Percentiles rank a stretch among this genome's conserved stretches.
Conservation (phyloP, 1,140 invertebrate species). For the Aphis craccivora region DNA sequence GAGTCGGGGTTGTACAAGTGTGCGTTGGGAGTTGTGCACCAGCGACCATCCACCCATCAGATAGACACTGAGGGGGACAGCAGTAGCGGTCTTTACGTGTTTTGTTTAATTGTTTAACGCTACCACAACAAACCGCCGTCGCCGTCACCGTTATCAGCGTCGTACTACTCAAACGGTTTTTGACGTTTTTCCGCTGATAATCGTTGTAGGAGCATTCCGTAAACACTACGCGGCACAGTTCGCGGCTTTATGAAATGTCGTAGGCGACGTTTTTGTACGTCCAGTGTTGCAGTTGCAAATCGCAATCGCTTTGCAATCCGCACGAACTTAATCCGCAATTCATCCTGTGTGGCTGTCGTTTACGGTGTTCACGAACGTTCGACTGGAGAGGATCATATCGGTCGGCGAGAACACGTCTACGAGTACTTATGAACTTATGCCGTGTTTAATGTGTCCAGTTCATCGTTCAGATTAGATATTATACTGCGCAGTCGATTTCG, state of each 20-base stretch:
- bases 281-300: too few species aligned
- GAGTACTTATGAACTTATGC: background rate
- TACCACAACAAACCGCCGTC: too few species aligned
- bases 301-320: background rate
- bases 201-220: background rate
- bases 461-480: background rate
- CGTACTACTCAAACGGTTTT: background rate
- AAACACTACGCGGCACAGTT: background rate
- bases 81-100: background rate
- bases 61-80: too few species aligned
- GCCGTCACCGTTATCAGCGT: background rate
- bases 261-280: too few species aligned
- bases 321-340: too few species aligned
- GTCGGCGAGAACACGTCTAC: background rate
- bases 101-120: background rate
- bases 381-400: background rate
- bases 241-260: too few species aligned
- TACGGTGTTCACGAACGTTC: too few species aligned
- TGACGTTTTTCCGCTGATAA: background rate
- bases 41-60: too few species aligned
- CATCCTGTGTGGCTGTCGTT: background rate
- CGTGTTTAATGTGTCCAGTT: too few species aligned
- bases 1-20: too few species aligned
- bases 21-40: too few species aligned
- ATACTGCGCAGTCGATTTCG: background rate